phyloP scores from a whole-genome alignment of 2,888 invertebrate species.

The Notocelia uddmanniana region DNA sequence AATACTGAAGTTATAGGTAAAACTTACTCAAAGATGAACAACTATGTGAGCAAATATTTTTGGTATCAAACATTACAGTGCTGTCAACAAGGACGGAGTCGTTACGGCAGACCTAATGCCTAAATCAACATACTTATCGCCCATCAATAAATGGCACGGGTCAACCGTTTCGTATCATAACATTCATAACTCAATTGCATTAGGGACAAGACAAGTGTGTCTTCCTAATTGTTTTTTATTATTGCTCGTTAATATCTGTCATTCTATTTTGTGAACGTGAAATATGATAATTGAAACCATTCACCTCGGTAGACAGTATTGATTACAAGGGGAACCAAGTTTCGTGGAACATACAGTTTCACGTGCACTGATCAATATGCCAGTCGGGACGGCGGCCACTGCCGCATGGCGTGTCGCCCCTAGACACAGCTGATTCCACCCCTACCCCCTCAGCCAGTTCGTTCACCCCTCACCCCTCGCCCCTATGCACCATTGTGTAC shows the following conservation, averaged over 20 bases:
- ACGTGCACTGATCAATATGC: slow-evolving; percentile 83
- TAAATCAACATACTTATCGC: slow-evolving; percentile 51
- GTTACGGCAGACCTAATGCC: slow-evolving; percentile 35
- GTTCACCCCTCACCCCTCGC: slow-evolving; percentile 73
- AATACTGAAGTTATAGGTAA: neutral
- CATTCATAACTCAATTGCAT: slow-evolving; percentile 54
- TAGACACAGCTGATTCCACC: slow-evolving; percentile 82
- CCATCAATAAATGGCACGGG: slow-evolving; percentile 50
- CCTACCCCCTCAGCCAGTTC: slow-evolving; percentile 69
- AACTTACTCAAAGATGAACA: neutral
- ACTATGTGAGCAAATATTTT: slow-evolving; percentile 13
- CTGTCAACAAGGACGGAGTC: slow-evolving; percentile 21
- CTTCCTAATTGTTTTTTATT: slow-evolving; percentile 40
- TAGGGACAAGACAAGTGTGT: slow-evolving; percentile 48
- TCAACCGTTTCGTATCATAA: slow-evolving; percentile 51
- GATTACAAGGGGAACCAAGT: slow-evolving; percentile 50
- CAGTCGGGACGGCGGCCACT: slow-evolving; percentile 82
- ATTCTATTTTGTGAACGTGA: slow-evolving; percentile 13
- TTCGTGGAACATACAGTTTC: slow-evolving; percentile 62
- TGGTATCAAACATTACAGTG: neutral
- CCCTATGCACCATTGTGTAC: slow-evolving; percentile 63
- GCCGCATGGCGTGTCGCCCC: slow-evolving; percentile 78
- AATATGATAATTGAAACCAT: slow-evolving; percentile 39
- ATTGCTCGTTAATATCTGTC: slow-evolving; percentile 30
- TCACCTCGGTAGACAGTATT: slow-evolving; percentile 30